Percentiles rank a stretch among this genome's conserved stretches.
Evolutionary conservation across 2,888 invertebrate genomes (phyloP).

Genomic region (Aphidius colemani): DNA sequence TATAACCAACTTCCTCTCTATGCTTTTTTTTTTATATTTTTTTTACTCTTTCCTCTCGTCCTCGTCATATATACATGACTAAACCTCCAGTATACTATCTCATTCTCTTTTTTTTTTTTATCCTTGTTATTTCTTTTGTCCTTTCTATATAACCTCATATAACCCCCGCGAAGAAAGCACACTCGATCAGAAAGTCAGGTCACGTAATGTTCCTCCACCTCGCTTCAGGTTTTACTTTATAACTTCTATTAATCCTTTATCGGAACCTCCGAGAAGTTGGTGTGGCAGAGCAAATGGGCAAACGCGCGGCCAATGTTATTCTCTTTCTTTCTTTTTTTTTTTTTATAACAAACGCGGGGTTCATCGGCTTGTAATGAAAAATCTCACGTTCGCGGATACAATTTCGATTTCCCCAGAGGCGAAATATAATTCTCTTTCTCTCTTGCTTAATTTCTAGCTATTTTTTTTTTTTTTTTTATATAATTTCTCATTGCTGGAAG

Average conservation of each 20-base stretch:
- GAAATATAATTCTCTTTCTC: conserved; percentile 21
- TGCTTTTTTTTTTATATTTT: background rate
- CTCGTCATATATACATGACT: background rate
- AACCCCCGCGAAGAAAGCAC: conserved; percentile 47
- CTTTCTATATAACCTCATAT: conserved; percentile 4
- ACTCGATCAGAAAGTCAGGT: conserved; percentile 59
- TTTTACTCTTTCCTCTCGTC: background rate
- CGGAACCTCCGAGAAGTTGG: conserved; percentile 32
- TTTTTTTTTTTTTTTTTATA: conserved; percentile 6
- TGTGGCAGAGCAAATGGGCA: conserved; percentile 11
- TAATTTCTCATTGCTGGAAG: background rate
- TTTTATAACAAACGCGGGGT: conserved; percentile 1
- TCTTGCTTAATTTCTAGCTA: conserved; percentile 12
- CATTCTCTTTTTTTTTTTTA: too few relatives aligned
- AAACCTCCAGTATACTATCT: conserved; percentile 1
- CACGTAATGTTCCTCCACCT: conserved; percentile 60
- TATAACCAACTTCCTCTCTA: conserved; percentile 47
- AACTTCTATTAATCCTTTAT: conserved; percentile 61
- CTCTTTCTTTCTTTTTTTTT: too few relatives aligned
- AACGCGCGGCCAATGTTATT: conserved; percentile 7
- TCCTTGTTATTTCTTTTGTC: background rate
- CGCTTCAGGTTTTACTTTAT: conserved; percentile 59
- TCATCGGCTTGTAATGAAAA: conserved; percentile 40
- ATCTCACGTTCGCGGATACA: conserved; percentile 40
- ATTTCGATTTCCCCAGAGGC: conserved; percentile 30